A percentile compares a stretch with the other conserved stretches of the same genome.
Conservation (phyloP, 2,888 invertebrate genomes). For the Hyles lineata region DNA sequence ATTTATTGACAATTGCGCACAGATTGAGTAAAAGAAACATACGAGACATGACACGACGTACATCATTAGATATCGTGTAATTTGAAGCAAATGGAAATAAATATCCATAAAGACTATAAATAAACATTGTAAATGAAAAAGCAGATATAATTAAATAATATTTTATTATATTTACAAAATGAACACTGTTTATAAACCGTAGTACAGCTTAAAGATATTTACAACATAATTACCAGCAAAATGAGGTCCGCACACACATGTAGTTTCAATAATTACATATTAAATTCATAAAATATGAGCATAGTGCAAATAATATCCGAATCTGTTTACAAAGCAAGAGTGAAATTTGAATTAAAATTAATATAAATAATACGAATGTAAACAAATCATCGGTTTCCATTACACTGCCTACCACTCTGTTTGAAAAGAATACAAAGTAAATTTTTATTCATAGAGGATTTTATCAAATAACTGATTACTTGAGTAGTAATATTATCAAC, state of each 20-base stretch:
- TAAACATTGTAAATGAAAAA: slow-evolving; percentile 28
- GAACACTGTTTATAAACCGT: slow-evolving; percentile 44
- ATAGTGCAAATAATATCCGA: not conserved
- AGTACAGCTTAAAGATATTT: slow-evolving; percentile 30
- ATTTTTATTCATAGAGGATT: too few relatives aligned
- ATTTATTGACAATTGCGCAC: too few relatives aligned
- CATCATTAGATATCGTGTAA: too few relatives aligned
- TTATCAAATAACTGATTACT: too few relatives aligned
- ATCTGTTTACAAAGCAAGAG: not conserved
- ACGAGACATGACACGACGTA: too few relatives aligned
- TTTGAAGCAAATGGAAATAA: too few relatives aligned
- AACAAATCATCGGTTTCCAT: too few relatives aligned
- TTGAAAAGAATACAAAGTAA: too few relatives aligned
- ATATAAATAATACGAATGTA: not conserved
- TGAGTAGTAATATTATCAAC: too few relatives aligned
- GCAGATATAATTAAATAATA: slow-evolving; percentile 49
- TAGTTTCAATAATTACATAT: not conserved
- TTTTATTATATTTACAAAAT: slow-evolving; percentile 47
- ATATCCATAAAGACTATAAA: too few relatives aligned
- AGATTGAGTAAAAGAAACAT: too few relatives aligned
- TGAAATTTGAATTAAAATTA: not conserved
- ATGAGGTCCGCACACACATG: slow-evolving; percentile 17
- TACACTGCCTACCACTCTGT: too few relatives aligned
- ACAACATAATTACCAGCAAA: slow-evolving; percentile 25
- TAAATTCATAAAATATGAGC: not conserved